A percentile compares a stretch with the other conserved stretches of the same genome.
Evolutionary conservation across 2,113 vertebrate genomes (phyloP).

Genomic region (Gobio gobio): DNA sequence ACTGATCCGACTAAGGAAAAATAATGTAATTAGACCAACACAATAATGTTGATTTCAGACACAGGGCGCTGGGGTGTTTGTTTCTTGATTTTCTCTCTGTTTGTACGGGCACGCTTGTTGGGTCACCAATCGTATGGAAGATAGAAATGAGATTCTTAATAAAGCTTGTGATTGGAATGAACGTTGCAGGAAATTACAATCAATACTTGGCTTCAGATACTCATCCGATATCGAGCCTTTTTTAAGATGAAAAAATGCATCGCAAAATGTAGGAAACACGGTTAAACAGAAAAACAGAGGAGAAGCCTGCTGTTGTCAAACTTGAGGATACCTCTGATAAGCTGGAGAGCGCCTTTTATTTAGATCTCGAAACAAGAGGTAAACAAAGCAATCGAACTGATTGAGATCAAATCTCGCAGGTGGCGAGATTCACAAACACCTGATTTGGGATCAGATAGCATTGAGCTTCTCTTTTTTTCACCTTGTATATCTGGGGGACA

Average conservation of each 20-base stretch:
- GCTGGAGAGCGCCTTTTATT: constrained; percentile 26
- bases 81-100: constrained; percentile 60
- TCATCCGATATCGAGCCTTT: constrained; percentile 66
- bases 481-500: neutral
- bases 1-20: neutral
- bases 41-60: neutral
- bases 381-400: constrained; percentile 30
- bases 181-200: constrained; percentile 74
- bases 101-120: constrained; percentile 41
- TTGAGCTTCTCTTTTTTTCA: neutral
- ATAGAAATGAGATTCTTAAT: constrained; percentile 73
- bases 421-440: constrained; percentile 4
- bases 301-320: neutral
- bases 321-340: constrained; percentile 9
- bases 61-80: constrained; percentile 58
- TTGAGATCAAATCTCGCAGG: constrained; percentile 11
- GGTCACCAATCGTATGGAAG: constrained; percentile 60
- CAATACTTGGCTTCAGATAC: constrained; percentile 73
- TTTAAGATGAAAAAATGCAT: constrained; percentile 52
- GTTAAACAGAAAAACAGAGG: constrained; percentile 28
- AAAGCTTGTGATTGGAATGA: constrained; percentile 69
- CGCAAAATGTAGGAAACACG: constrained; percentile 40
- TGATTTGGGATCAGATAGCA: constrained; percentile 5
- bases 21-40: constrained; percentile 1
- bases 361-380: constrained; percentile 19